Base-by-base conservation (phyloP, 1,140 invertebrate species). In the Araneus ventricosus region DNA sequence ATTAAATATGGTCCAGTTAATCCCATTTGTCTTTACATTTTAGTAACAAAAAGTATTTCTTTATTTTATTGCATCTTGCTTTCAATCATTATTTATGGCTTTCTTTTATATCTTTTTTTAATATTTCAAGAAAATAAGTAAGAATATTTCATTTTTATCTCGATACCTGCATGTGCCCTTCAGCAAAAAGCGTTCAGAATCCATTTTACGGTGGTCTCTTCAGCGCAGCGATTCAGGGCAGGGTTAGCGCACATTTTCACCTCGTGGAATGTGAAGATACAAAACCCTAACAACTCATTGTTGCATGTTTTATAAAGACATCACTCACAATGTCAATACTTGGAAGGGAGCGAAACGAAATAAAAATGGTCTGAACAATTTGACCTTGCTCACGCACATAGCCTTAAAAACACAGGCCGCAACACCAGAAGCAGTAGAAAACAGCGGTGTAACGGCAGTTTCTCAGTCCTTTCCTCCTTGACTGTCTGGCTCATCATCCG, bases 391-490 rank as follows among this genome's bases (percentile, higher is more conserved):
- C 61, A 67, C 34, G 34, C 59, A 39, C 7, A 10, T n/a, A n/a
- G n/a, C 86, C 34, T 88, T 67, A 37, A 34, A 37, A n/a, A 67
- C 24, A 67, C 59, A 27, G 2, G 7, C 37, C 30, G 41, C 61
- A 45, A n/a, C 57, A 86, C 20, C 22, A 34, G 20, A 17, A 75
- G 30, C 70, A 34, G n/a, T 70, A 27, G 39, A 61, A 34, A 88
- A 10, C 86, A 67, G 2, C 30, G 5, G 22, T n/a, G 45, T 52
- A 67, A 88, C 45, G 22, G 59, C 61, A 88, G 30, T 59, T 75
- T 75, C 67, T 75, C 52, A 67, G 86, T 41, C 10, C 86, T 88
- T 70, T 61, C 86, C 70, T 75, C 70, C 70, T 75, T 75, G 30
- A 75, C 30, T 75, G 70, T 75, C 70, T 75, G 30, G 30, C 70